Conservation (phyloP, 37 sponge, comb jelly and placozoan species). For the Ianthella basta region DNA sequence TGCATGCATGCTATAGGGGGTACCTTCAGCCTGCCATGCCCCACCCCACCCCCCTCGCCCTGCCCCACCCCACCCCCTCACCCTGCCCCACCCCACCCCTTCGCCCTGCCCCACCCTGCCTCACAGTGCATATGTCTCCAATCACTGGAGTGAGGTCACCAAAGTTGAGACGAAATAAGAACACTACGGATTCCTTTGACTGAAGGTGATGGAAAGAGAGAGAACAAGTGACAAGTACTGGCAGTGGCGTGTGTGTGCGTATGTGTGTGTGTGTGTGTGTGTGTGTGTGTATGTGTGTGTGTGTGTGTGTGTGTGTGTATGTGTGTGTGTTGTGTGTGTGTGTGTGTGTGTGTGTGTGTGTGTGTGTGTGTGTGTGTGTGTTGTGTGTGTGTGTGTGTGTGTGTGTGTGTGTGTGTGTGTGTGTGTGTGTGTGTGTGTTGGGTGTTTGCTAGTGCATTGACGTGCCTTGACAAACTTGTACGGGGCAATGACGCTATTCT, state of each 20-base stretch:
- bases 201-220: neutral
- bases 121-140: neutral
- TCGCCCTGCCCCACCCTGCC: no score
- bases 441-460: neutral
- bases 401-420: neutral
- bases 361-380: neutral
- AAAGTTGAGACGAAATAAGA: slow-evolving; percentile 20
- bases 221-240: neutral
- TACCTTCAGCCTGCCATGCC: no score
- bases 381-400: slow-evolving; percentile 5
- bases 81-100: no score
- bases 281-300: neutral
- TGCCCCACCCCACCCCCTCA: no score
- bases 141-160: slow-evolving; percentile 1
- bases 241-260: neutral
- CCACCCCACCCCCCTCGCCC: no score
- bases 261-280: neutral
- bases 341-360: neutral
- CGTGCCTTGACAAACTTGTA: slow-evolving; percentile 68
- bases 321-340: neutral
- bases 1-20: no score
- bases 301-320: neutral
- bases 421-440: slow-evolving; percentile 10
- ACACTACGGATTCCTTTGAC: neutral
- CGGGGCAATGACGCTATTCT: slow-evolving; percentile 76